These are phyloP conservation scores for Silurus asotus DNA, from an alignment of 2,113 vertebrate genomes.

Conservation along the genomic window DNA sequence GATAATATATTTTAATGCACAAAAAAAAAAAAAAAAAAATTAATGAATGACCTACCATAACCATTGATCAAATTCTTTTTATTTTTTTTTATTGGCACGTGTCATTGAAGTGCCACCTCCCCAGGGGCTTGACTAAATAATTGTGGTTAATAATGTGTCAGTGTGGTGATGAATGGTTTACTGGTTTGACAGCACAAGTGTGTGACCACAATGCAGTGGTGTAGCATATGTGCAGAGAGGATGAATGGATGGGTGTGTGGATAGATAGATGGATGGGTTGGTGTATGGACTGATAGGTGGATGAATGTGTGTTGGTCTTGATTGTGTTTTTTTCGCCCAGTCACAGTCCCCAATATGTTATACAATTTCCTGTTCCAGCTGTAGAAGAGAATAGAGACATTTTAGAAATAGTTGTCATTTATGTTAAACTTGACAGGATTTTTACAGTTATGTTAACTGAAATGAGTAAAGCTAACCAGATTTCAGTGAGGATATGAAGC, in stretches of 20 bases:
- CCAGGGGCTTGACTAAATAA: slow-evolving; percentile 58
- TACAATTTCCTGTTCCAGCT: slow-evolving; percentile 63
- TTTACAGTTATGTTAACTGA: not conserved
- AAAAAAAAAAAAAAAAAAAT: not conserved
- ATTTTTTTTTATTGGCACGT: not conserved
- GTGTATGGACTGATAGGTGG: not conserved
- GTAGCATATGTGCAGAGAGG: slow-evolving; percentile 1
- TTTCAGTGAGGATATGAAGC: not conserved
- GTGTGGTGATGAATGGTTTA: slow-evolving; percentile 55
- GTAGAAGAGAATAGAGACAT: not conserved
- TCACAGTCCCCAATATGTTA: slow-evolving; percentile 47
- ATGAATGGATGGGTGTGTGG: not conserved
- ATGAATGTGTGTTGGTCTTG: slow-evolving; percentile 32
- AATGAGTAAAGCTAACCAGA: too few species aligned
- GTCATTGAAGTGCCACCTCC: slow-evolving; percentile 52
- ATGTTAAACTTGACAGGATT: not conserved
- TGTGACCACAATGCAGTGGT: slow-evolving; percentile 31
- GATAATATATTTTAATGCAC: not conserved
- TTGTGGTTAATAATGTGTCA: slow-evolving; percentile 61
- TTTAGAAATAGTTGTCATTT: not conserved
- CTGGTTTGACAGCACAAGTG: slow-evolving; percentile 42
- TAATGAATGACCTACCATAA: not conserved
- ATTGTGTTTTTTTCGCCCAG: slow-evolving; percentile 46
- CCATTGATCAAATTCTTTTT: not conserved
- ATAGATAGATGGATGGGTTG: not conserved